Percentiles rank a stretch among this genome's conserved stretches.
These are phyloP conservation scores for Yponomeuta malinellus DNA, from an alignment of 2,888 invertebrate genomes.

Conservation along the genomic window DNA sequence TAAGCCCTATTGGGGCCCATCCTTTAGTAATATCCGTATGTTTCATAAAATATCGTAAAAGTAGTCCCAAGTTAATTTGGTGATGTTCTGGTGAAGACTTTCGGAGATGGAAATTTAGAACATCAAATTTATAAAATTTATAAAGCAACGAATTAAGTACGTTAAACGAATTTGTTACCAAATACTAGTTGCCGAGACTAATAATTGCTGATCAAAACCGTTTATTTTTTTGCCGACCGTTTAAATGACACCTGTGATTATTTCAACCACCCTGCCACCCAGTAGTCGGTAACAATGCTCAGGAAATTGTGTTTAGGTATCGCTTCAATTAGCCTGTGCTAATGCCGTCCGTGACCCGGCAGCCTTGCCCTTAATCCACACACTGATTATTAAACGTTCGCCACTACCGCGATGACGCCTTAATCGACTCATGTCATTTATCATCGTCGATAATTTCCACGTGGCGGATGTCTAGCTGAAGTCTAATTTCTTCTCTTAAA, in stretches of 20 bases:
- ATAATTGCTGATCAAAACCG: too few species aligned
- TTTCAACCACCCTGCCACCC: neutral
- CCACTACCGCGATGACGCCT: conserved; percentile 10
- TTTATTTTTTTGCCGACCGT: too few species aligned
- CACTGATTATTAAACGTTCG: conserved; percentile 29
- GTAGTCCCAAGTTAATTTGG: too few species aligned
- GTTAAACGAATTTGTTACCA: too few species aligned
- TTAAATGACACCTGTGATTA: neutral
- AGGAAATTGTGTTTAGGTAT: conserved; percentile 34
- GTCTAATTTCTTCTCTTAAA: neutral
- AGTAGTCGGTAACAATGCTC: conserved; percentile 32
- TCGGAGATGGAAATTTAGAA: too few species aligned
- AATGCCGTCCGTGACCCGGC: conserved; percentile 42
- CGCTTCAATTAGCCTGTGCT: conserved; percentile 27
- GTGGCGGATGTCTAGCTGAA: conserved; percentile 13
- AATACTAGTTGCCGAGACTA: too few species aligned
- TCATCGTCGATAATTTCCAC: conserved; percentile 11
- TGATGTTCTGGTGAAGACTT: too few species aligned
- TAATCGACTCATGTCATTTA: neutral
- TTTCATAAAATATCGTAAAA: too few species aligned
- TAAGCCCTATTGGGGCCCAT: too few species aligned
- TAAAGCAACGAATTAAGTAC: too few species aligned
- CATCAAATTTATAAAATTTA: too few species aligned
- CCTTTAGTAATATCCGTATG: too few species aligned
- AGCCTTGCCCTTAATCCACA: conserved; percentile 50